phyloP scores from a whole-genome alignment of 2,797 vertebrate genomes.

The Diplodus puntazzo region DNA sequence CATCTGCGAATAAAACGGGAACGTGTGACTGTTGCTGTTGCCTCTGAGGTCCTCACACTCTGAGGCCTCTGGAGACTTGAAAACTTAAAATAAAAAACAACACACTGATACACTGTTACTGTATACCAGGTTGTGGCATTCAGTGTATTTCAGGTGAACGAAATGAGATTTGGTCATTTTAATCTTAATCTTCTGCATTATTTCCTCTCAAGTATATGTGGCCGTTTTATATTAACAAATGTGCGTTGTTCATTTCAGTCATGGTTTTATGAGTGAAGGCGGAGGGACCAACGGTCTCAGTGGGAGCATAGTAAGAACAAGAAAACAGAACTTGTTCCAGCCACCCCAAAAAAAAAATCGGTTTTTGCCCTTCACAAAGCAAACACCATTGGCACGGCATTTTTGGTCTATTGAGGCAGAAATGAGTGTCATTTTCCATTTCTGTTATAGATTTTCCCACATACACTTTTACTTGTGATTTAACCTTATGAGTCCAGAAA shows the following conservation, averaged over 20 bases:
- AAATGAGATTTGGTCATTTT: background rate
- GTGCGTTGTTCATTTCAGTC: slow-evolving; percentile 17
- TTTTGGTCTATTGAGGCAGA: background rate
- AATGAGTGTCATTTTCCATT: background rate
- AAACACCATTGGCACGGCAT: background rate
- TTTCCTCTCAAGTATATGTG: background rate
- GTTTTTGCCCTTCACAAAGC: too few species aligned
- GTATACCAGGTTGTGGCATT: background rate
- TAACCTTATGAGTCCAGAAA: background rate
- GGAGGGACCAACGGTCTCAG: slow-evolving; percentile 1
- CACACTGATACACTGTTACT: background rate
- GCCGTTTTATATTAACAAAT: background rate
- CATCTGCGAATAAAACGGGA: slow-evolving; percentile 47
- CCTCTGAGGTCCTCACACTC: slow-evolving; percentile 43
- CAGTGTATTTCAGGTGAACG: slow-evolving; percentile 2
- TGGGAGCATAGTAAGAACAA: slow-evolving; percentile 24
- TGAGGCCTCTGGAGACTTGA: slow-evolving; percentile 48
- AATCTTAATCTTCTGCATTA: background rate
- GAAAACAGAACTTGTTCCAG: slow-evolving; percentile 4
- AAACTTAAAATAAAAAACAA: slow-evolving; percentile 34
- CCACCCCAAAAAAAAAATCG: background rate
- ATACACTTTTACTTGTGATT: too few species aligned
- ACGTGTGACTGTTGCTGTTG: slow-evolving; percentile 42
- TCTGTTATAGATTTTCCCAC: background rate
- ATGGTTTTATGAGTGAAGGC: slow-evolving; percentile 24